These are phyloP conservation scores for Saxidomus purpurata DNA, from an alignment of 1,140 invertebrate species.

Conservation along the genomic window DNA sequence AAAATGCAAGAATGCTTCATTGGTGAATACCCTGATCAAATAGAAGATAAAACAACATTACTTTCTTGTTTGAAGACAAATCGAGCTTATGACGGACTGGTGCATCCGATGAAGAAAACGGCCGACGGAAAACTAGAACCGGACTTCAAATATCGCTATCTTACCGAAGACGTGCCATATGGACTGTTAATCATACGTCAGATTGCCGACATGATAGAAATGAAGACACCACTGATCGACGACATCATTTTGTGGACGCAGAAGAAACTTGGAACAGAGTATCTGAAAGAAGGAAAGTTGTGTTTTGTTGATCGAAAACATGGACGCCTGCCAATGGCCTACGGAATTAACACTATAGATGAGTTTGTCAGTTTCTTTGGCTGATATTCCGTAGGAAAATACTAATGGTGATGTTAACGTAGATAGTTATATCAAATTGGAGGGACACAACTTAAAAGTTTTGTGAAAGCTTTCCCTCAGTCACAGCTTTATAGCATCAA, in stretches of 20 bases:
- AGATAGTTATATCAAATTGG: no score
- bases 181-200: constrained; percentile 79
- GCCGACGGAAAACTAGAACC: constrained; percentile 72
- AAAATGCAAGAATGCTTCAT: constrained; percentile 74
- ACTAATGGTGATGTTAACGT: no score
- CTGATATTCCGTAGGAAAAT: no score
- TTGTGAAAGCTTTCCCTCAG: no score
- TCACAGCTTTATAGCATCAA: no score
- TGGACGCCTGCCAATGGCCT: constrained; percentile 78
- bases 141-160: constrained; percentile 73
- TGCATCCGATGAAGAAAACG: constrained; percentile 76
- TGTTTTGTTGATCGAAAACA: constrained; percentile 74
- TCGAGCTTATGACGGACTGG: constrained; percentile 73
- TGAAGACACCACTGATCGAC: constrained; percentile 74
- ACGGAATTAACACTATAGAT: constrained; percentile 75
- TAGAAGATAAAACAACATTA: constrained; percentile 71
- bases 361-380: constrained; percentile 62
- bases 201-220: constrained; percentile 72
- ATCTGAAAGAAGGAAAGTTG: constrained; percentile 76
- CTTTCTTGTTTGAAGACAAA: constrained; percentile 74
- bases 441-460: no score
- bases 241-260: constrained; percentile 80
- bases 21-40: constrained; percentile 70
- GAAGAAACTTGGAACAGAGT: constrained; percentile 78
- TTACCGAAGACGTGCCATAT: constrained; percentile 78